These are phyloP conservation scores for Callyntrura sp. DNA, from an alignment of 2,888 invertebrate species.

Conservation along the genomic window DNA sequence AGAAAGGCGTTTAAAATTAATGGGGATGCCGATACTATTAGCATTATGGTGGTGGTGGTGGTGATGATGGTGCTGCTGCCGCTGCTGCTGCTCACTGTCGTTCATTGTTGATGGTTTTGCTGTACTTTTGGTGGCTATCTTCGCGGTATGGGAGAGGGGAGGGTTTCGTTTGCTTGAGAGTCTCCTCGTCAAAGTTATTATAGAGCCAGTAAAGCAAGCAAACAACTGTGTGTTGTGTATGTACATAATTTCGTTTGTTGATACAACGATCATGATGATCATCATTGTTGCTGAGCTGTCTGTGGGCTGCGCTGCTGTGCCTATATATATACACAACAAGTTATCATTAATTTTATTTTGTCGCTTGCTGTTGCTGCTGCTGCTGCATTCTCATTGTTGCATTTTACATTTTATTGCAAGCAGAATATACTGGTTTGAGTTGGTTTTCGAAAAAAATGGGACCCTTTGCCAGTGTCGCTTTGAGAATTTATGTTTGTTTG, in stretches of 20 bases:
- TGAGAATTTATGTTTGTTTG: background rate
- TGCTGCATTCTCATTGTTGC: slow-evolving; percentile 44
- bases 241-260: background rate
- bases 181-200: background rate
- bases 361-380: background rate
- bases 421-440: slow-evolving; percentile 39
- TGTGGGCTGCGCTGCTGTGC: background rate
- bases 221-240: too few species aligned
- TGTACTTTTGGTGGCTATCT: slow-evolving; percentile 29
- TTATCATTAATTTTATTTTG: background rate
- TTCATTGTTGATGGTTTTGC: slow-evolving; percentile 46
- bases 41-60: too few species aligned
- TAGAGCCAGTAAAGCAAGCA: background rate
- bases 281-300: slow-evolving; percentile 19
- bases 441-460: slow-evolving; percentile 45
- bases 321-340: too few species aligned
- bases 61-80: background rate
- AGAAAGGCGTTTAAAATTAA: slow-evolving; percentile 62
- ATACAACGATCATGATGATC: background rate
- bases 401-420: slow-evolving; percentile 29
- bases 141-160: background rate
- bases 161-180: too few species aligned
- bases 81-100: slow-evolving; percentile 29
- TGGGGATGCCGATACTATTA: slow-evolving; percentile 25
- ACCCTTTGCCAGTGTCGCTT: slow-evolving; percentile 25